Conservation (phyloP, 2,888 invertebrate species). For the Hypomecis punctinalis region DNA sequence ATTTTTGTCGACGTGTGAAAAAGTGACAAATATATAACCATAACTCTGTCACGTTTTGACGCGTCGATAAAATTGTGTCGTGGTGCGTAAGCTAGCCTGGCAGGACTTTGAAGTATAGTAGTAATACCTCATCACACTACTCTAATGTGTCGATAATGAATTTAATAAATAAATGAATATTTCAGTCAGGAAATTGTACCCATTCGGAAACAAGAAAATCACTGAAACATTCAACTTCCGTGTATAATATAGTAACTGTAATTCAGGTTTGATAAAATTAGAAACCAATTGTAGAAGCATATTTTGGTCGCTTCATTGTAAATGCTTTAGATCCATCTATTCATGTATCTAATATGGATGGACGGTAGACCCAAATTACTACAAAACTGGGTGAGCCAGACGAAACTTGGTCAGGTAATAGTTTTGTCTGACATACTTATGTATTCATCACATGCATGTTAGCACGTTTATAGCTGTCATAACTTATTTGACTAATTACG, state of each 20-base stretch:
- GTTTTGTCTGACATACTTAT: slow-evolving; percentile 11
- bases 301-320: slow-evolving; percentile 1
- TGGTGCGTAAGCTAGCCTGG: no score
- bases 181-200: no score
- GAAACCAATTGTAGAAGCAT: not conserved
- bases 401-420: slow-evolving; percentile 1
- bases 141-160: no score
- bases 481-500: slow-evolving; percentile 36
- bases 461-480: slow-evolving; percentile 24
- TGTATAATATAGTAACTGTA: not conserved
- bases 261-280: not conserved
- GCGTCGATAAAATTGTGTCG: no score
- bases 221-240: not conserved
- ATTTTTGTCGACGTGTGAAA: no score
- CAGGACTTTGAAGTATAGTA: no score
- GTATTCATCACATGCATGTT: slow-evolving; percentile 9
- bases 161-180: no score
- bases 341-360: slow-evolving; percentile 14
- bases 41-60: no score
- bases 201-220: no score
- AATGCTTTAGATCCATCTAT: not conserved
- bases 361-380: slow-evolving; percentile 8
- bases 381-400: slow-evolving; percentile 23
- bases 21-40: no score
- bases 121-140: no score